Conservation (phyloP, 2,888 invertebrate species). For the Pollenia angustigena region DNA sequence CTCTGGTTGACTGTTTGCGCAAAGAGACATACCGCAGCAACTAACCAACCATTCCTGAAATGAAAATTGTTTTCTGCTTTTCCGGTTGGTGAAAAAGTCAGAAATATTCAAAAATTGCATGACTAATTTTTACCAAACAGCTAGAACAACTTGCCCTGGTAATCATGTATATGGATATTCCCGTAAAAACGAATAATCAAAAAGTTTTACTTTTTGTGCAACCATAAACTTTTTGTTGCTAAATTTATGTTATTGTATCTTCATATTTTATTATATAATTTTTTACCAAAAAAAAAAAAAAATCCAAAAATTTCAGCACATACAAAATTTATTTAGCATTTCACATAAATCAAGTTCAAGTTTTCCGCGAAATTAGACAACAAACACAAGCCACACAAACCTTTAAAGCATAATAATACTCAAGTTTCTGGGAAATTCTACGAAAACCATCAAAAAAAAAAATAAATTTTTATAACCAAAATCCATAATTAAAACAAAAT, state of each 20-base stretch:
- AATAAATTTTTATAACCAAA: constrained; percentile 11
- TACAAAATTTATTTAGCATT: background rate
- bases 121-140: no score
- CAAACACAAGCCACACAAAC: background rate
- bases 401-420: background rate
- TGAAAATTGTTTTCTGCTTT: no score
- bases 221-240: no score
- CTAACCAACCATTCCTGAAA: no score
- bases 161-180: no score
- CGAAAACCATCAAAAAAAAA: background rate
- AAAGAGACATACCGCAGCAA: no score
- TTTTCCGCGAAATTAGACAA: constrained; percentile 7
- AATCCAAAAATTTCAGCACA: background rate
- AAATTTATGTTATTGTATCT: background rate
- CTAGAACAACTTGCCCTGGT: no score
- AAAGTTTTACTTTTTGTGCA: no score
- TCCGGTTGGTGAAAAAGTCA: no score
- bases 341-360: constrained; percentile 16
- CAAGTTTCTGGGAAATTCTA: background rate
- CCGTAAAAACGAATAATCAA: no score
- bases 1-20: no score
- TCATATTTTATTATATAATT: constrained; percentile 5
- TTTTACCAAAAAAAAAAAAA: background rate
- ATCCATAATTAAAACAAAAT: background rate
- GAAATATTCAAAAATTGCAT: no score